These are phyloP conservation scores for Drosophila diplacantha DNA, from an alignment of 2,888 invertebrate genomes.

Conservation along the genomic window DNA sequence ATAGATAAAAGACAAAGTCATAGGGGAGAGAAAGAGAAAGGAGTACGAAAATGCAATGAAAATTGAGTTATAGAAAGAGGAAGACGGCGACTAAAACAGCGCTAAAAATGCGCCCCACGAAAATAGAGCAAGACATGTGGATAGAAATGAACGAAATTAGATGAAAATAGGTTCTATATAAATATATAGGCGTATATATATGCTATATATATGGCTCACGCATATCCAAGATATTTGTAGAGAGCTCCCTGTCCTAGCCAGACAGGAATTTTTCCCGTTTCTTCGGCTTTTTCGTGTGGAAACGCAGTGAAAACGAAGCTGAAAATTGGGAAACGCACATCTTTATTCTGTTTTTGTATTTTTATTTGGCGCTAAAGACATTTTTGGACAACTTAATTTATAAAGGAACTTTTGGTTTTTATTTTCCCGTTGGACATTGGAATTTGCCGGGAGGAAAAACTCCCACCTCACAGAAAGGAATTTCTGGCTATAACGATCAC, in stretches of 20 bases:
- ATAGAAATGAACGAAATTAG: conserved; percentile 66
- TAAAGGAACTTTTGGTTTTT: conserved; percentile 40
- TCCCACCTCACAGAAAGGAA: conserved; percentile 1
- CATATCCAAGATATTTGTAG: conserved; percentile 53
- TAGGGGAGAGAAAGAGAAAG: conserved; percentile 14
- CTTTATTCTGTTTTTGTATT: conserved; percentile 33
- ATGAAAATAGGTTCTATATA: conserved; percentile 68
- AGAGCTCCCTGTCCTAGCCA: conserved; percentile 44
- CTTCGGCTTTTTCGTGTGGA: conserved; percentile 31
- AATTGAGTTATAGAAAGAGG: conserved; percentile 62
- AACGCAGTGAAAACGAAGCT: conserved; percentile 39
- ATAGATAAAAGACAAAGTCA: conserved; percentile 27
- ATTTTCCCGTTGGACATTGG: conserved; percentile 19
- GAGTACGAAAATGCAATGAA: conserved; percentile 48
- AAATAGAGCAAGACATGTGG: conserved; percentile 66
- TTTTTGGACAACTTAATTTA: conserved; percentile 58
- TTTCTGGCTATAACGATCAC: conserved; percentile 1
- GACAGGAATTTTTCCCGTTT: conserved; percentile 59
- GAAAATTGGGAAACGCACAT: conserved; percentile 48
- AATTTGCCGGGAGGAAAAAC: not conserved
- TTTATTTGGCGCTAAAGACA: conserved; percentile 30
- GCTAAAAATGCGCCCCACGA: conserved; percentile 64
- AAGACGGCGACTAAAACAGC: conserved; percentile 45
- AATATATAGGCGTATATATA: conserved; percentile 32
- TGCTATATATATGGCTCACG: conserved; percentile 32